Base-by-base conservation (phyloP, 1,140 invertebrate genomes). In the Listronotus oregonensis region DNA sequence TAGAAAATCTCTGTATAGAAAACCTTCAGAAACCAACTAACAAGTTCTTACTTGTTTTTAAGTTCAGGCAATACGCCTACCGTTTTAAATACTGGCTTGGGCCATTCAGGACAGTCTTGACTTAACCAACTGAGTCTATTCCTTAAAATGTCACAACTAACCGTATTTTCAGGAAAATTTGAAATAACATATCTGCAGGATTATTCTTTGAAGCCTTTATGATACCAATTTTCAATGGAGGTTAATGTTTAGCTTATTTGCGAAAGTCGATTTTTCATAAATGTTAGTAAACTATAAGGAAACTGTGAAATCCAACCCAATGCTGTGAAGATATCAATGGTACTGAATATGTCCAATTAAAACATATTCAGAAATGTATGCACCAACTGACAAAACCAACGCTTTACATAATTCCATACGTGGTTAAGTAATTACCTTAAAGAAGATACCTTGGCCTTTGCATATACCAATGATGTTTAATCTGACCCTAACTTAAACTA, bases 131-230 rank as follows among this genome's bases (percentile, higher is more conserved):
- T 6, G n/a, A 56, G 18, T 5, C 68, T 65, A 21, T 43, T 17
- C 49, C 49, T 68, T 68, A 56, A 71, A 10, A 65, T 9, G 0
- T 52, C 21, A 14, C 9, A 58, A 18, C 15, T 15, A 18, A 54
- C 37, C n/a, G 64, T 15, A 15, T 57, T 6, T 8, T 34, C 12
- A 39, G 79, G 71, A 3, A 21, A 49, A n/a, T 80, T 56, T 8
- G 80, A 81, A 50, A 79, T 65, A 12, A n/a, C n/a, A 78, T 60
- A 72, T 82, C 80, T 0, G 79, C 78, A 0, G 80, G 80, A 63
- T 77, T 77, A 12, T 71, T 47, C n/a, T 68, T 31, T 0, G 65
- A n/a, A 61, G 11, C 18, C 11, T 8, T 80, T 73, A 60, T 81
- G 73, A 37, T 62, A 52, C 75, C 79, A 81, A n/a, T 59, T 46